Conservation (phyloP, 92 coral and sea anemone genomes). For the Porites divaricata region DNA sequence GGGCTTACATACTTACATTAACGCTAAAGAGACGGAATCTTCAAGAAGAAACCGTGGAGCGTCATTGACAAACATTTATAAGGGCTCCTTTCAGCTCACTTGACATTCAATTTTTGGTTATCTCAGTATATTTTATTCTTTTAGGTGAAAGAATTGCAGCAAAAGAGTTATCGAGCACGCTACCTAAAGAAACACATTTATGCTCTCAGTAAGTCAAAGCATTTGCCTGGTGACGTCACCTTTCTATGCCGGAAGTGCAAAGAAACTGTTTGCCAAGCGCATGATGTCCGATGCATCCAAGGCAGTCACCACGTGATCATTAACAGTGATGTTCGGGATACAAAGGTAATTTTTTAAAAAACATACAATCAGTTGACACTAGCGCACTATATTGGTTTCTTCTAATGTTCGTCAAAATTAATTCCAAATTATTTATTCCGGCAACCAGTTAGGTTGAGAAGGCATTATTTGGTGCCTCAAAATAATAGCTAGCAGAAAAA, state of each 20-base stretch:
- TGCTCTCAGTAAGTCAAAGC: conserved; percentile 30
- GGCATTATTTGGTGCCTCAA: no score
- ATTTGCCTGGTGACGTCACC: conserved; percentile 65
- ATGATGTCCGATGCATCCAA: conserved; percentile 70
- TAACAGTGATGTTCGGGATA: conserved; percentile 56
- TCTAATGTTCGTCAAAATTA: not conserved
- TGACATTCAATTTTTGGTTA: no score
- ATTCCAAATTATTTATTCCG: no score
- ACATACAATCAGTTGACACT: no score
- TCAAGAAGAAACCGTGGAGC: no score
- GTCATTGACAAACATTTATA: no score
- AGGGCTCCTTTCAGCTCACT: no score
- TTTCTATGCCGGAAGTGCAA: conserved; percentile 84
- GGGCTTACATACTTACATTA: no score
- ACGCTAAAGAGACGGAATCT: no score
- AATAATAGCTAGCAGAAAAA: no score
- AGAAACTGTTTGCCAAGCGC: conserved; percentile 80
- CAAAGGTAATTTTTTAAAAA: conserved; percentile 15
- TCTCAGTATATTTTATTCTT: not conserved
- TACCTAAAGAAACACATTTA: conserved; percentile 43
- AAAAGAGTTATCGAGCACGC: conserved; percentile 54
- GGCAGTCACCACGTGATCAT: conserved; percentile 63
- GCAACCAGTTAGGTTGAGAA: no score
- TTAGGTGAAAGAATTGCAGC: conserved; percentile 59
- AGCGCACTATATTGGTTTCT: not conserved